Percentiles rank a stretch among this genome's conserved stretches.
phyloP scores from a whole-genome alignment of 2,113 vertebrate genomes.

The Hoplias malabaricus region DNA sequence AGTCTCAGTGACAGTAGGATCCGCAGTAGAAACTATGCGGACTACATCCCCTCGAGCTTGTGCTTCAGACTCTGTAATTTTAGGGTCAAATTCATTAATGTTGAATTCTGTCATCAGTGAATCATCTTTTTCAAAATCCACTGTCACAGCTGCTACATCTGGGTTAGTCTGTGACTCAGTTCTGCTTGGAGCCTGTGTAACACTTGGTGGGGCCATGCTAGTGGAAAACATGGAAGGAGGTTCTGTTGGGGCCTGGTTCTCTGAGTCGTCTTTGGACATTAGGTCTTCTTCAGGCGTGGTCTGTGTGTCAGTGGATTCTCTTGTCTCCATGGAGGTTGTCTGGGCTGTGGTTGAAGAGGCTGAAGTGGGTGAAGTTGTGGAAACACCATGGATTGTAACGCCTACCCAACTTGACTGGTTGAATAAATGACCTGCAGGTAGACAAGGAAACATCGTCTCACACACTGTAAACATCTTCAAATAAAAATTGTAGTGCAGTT shows the following conservation, averaged over 20 bases:
- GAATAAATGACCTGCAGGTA: conserved; percentile 60
- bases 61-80: conserved; percentile 2
- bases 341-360: conserved; percentile 42
- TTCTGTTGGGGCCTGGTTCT: conserved; percentile 36
- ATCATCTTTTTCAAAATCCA: conserved; percentile 46
- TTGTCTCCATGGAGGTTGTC: conserved; percentile 2
- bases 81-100: conserved; percentile 48
- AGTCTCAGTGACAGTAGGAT: conserved; percentile 5
- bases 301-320: conserved; percentile 22
- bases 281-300: conserved; percentile 25
- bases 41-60: conserved; percentile 52
- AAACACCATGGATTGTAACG: conserved; percentile 55
- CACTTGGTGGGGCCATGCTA: conserved; percentile 69
- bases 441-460: conserved; percentile 15
- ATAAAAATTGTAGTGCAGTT: neutral
- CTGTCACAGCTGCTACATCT: conserved; percentile 47
- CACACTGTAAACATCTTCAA: neutral
- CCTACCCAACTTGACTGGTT: conserved; percentile 69
- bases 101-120: conserved; percentile 44
- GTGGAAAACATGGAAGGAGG: conserved; percentile 75
- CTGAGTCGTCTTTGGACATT: conserved; percentile 27
- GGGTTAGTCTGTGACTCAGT: conserved; percentile 56
- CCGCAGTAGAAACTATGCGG: neutral
- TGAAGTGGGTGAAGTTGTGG: conserved; percentile 42
- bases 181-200: conserved; percentile 40